Base-by-base conservation (phyloP, 35 echinoderm and acorn worm species). In the Holothuria glaberrima region DNA sequence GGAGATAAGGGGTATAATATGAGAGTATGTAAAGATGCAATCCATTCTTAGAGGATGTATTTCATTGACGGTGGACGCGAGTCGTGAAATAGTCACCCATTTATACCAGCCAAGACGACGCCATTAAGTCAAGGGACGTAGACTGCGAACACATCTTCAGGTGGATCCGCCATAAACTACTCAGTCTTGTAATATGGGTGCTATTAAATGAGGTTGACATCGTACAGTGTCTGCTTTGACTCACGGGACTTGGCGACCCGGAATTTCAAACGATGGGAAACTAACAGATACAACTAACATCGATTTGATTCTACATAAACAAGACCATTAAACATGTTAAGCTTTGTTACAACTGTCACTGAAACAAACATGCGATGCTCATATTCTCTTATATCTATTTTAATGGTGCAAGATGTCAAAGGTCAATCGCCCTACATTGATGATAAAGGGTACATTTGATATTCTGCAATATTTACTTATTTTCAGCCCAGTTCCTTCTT, bases 141-240 rank as follows among this genome's bases (percentile, higher is more conserved):
- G n/a, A 4, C 66, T 24, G 74, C 74, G 44, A 22, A n/a, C 44
- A 12, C 44, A 35, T 41, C 74, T 78, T 78, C 74, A 78, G 74
- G 74, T 78, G 74, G 74, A 78, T 41, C 36, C 38, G 22, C 41
- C 74, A 78, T 78, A 78, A 78, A 78, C 74, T 56, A 78, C 74
- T 48, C 29, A 17, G 13, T 12, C 5, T 25, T 78, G 38, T 24
- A 48, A 78, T 78, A 78, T 78, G 74, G 74, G 26, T 78, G 50
- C 50, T 50, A 78, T 48, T 78, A 78, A 48, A 48, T 38, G 74
- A 78, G 44, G 74, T 78, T 78, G 74, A 78, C 74, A 78, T n/a
- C 74, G 20, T 52, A 48, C 44, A 45, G 74, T 48, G 74, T 78
- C 74, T 78, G 74, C 33, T 78, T 78, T 48, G 27, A 78, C 44